Percentiles rank a stretch among this genome's conserved stretches.
phyloP scores from a whole-genome alignment of 2,113 vertebrate species.

The Leptodactylus fuscus region DNA sequence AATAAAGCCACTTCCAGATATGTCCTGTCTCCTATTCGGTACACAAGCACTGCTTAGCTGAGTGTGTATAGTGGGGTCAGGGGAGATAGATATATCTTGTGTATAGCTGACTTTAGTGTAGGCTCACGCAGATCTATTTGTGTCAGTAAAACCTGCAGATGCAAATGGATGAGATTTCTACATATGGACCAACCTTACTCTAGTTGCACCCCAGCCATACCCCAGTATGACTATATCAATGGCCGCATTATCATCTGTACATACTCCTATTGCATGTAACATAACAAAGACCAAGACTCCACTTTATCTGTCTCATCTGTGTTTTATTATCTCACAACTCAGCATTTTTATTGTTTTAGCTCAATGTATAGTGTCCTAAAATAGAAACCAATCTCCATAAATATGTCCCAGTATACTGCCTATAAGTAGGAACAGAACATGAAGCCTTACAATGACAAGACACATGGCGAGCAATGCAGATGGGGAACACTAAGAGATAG shows the following conservation, averaged over 20 bases:
- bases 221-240: not conserved
- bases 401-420: not conserved
- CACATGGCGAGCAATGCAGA: conserved; percentile 9
- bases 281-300: not conserved
- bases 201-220: too few species aligned
- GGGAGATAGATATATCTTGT: too few species aligned
- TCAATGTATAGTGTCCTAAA: not conserved
- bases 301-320: not conserved
- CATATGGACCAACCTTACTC: too few species aligned
- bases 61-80: too few species aligned
- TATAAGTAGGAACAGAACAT: not conserved
- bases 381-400: not conserved
- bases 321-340: not conserved
- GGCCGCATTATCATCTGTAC: not conserved
- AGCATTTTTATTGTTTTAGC: not conserved
- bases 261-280: not conserved
- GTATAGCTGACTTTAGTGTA: too few species aligned
- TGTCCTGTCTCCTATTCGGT: too few species aligned
- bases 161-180: too few species aligned
- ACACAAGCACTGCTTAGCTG: too few species aligned
- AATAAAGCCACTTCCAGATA: too few species aligned
- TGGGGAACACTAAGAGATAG: not conserved
- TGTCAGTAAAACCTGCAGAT: too few species aligned
- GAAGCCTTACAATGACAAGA: not conserved
- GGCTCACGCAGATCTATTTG: too few species aligned